Percentiles rank a stretch among this genome's conserved stretches.
phyloP scores from a whole-genome alignment of 2,797 vertebrate genomes.

The Epinephelus malabaricus region DNA sequence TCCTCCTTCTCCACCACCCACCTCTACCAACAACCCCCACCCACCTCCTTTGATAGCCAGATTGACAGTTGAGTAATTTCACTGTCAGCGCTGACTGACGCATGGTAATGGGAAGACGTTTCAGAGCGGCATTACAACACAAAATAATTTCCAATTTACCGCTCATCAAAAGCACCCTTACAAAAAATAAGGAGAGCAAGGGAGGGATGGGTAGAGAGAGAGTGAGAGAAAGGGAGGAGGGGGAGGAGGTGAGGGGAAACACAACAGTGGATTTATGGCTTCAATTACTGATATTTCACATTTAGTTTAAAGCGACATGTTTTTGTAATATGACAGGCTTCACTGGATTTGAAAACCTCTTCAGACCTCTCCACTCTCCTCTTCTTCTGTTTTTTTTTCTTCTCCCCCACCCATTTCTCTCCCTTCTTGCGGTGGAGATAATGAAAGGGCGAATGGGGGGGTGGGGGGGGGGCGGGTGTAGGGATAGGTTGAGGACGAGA shows the following conservation, averaged over 20 bases:
- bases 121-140: conserved; percentile 89
- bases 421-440: conserved; percentile 83
- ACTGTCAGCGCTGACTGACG: conserved; percentile 90
- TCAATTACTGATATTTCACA: conserved; percentile 97
- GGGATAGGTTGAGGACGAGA: conserved; percentile 59
- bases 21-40: conserved; percentile 48
- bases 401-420: conserved; percentile 39
- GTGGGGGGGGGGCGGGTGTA: background rate
- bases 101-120: conserved; percentile 92
- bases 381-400: conserved; percentile 46
- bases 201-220: conserved; percentile 49
- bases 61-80: conserved; percentile 93
- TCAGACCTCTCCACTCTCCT: conserved; percentile 85
- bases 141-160: conserved; percentile 95
- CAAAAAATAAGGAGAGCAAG: conserved; percentile 67
- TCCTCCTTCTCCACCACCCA: conserved; percentile 10
- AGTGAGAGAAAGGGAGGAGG: conserved; percentile 48
- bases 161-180: conserved; percentile 91
- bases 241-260: conserved; percentile 69
- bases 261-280: conserved; percentile 93
- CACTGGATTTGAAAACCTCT: conserved; percentile 90
- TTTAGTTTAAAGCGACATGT: conserved; percentile 96
- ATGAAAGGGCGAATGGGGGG: conserved; percentile 77
- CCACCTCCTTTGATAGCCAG: conserved; percentile 84
- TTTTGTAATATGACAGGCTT: conserved; percentile 95